Conservation (phyloP, 2,113 vertebrate genomes). For the Pampusana beccarii region DNA sequence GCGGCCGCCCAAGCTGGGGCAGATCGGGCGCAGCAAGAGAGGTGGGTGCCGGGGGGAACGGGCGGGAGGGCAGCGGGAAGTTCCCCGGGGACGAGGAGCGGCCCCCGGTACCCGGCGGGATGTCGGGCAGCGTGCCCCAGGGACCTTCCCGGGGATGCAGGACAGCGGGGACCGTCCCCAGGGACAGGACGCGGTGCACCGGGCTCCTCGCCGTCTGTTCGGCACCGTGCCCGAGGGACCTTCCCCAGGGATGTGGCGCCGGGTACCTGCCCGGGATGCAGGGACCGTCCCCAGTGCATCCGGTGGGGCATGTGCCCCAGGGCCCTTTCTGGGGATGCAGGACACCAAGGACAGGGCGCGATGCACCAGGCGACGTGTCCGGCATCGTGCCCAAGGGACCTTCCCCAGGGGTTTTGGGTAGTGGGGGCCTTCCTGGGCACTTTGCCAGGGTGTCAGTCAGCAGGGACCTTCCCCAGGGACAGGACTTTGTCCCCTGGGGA, state of each 20-base stretch:
- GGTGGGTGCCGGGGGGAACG: conserved; percentile 68
- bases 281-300: no score
- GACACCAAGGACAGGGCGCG: not conserved
- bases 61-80: not conserved
- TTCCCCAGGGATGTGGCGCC: not conserved
- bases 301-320: no score
- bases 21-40: conserved; percentile 37
- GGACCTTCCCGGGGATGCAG: not conserved
- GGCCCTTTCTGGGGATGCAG: no score
- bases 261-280: not conserved
- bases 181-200: not conserved
- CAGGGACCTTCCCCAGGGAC: not conserved
- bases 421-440: not conserved
- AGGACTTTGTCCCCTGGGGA: not conserved
- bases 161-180: not conserved
- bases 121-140: no score
- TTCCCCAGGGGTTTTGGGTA: no score
- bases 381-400: not conserved
- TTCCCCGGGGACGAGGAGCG: not conserved
- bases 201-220: not conserved
- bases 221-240: not conserved
- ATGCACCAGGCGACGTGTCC: not conserved
- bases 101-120: no score
- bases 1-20: no score
- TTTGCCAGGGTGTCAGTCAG: accelerated